These are phyloP conservation scores for Cervus canadensis DNA, from an alignment of 2,113 vertebrate species.

Conservation along the genomic window DNA sequence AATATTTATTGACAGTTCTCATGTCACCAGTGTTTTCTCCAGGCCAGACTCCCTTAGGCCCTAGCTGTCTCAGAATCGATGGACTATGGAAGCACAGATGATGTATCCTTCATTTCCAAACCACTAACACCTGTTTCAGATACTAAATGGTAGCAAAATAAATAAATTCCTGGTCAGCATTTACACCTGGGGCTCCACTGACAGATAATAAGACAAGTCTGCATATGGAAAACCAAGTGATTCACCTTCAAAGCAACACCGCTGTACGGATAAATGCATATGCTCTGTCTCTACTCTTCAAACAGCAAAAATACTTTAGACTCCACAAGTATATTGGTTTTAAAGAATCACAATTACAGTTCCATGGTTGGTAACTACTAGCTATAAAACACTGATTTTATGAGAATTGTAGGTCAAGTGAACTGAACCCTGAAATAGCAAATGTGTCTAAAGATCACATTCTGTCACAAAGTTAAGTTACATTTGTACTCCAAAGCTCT, in stretches of 20 bases:
- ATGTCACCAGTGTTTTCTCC: conserved; percentile 59
- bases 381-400: not conserved
- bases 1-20: conserved; percentile 62
- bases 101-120: conserved; percentile 60
- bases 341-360: not conserved
- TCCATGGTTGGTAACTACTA: not conserved
- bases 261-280: not conserved
- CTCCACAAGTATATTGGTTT: not conserved
- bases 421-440: conserved; percentile 33
- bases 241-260: not conserved
- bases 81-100: conserved; percentile 57
- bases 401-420: conserved; percentile 33
- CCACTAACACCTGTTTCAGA: conserved; percentile 67
- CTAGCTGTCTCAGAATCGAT: conserved; percentile 55
- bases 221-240: not conserved
- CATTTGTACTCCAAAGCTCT: not conserved
- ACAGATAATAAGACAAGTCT: not conserved
- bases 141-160: conserved; percentile 19
- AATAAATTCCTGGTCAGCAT: conserved; percentile 25
- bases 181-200: conserved; percentile 44
- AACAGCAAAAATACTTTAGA: not conserved
- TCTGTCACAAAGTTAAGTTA: not conserved
- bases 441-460: conserved; percentile 35
- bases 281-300: not conserved
- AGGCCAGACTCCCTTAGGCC: conserved; percentile 61